Evolutionary conservation across 2,797 vertebrate species (phyloP), one percentile per base, ranked within the genome.

Genomic region (Anguilla obscura): DNA sequence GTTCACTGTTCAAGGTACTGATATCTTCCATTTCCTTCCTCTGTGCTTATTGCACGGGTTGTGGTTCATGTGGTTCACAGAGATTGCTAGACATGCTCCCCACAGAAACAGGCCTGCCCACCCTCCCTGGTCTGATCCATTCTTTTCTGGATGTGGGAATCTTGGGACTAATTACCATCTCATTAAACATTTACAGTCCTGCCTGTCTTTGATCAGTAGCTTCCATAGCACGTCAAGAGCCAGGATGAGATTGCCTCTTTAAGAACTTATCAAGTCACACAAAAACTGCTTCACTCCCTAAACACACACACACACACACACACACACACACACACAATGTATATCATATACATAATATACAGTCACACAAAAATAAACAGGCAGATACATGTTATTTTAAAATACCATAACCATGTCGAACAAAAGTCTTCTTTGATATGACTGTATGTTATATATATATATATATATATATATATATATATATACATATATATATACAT

Each of bases 191-290:
- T 87, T 52, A 89, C 33, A 71, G 30, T 58, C 58, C 45, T 56
- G 54, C 12, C 74, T 87, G 52, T 36, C 80, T 76, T 86, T 71
- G n/a, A 27, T 74, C n/a, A 36, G 87, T 24, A 33, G 52, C 80
- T 30, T n/a, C 84, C 33, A 58, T 54, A 63, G 36, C 56, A 84
- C 18, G 7, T 30, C 36, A 7, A 8, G 40, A 45, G 36, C 76
- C 21, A 82, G 48, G 48, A 56, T 45, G 52, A 71, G 48, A 16
- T 54, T 40, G 52, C 86, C 58, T 87, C 71, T 87, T 89, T 87
- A 89, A 89, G 84, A 85, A 84, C 86, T 85, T 66, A 85, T 89
- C 12, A 54, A 21, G 80, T 40, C 48, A 85, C 52, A 86, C n/a
- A 8, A 30, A 48, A 74, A 86, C 54, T 9, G 60, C 10, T 3